phyloP scores from a whole-genome alignment of 2,113 vertebrate species.

The Centropus unirufus region DNA sequence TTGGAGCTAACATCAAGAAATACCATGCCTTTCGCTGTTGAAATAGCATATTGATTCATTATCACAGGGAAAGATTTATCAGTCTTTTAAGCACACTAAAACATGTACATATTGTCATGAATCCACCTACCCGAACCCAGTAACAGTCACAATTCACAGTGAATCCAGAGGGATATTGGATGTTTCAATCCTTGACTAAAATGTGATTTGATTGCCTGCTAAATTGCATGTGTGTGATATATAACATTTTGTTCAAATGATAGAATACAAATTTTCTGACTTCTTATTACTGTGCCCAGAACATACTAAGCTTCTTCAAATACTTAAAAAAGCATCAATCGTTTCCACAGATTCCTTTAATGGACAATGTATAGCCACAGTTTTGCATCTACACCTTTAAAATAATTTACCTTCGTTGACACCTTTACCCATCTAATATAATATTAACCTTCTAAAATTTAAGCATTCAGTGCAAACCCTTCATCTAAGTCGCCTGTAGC shows the following conservation, averaged over 20 bases:
- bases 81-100: background rate
- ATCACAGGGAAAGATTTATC: background rate
- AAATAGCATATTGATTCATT: background rate
- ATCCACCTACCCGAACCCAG: background rate
- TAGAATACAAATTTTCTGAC: background rate
- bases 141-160: background rate
- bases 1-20: background rate
- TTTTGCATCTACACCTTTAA: background rate
- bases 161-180: background rate
- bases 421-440: background rate
- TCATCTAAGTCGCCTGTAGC: background rate
- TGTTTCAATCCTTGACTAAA: background rate
- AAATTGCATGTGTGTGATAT: background rate
- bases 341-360: background rate
- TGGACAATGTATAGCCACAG: accelerated
- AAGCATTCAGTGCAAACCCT: background rate
- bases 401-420: background rate
- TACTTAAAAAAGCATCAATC: background rate
- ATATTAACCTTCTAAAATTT: slow-evolving; percentile 13
- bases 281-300: background rate
- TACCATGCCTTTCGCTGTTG: background rate
- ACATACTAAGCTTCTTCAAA: background rate
- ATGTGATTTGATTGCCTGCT: background rate
- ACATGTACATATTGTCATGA: background rate
- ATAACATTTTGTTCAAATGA: background rate